Base-by-base conservation (phyloP, 2,888 invertebrate genomes). In the Orchestes rusci region DNA sequence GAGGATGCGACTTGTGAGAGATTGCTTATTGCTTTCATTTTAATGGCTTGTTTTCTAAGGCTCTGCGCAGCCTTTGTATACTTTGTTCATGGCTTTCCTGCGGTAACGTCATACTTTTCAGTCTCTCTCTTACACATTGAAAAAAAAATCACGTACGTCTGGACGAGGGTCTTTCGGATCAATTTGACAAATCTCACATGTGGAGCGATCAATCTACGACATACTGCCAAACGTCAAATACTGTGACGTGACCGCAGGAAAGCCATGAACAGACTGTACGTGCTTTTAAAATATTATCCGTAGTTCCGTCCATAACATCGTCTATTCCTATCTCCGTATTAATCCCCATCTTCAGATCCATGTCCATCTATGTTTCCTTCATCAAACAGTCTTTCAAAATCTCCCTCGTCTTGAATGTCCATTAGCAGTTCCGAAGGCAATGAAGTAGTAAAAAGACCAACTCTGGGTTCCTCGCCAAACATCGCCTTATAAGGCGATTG, bases 401-500 rank as follows among this genome's bases (percentile, higher is more conserved):
- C n/a, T n/a, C n/a, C n/a, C n/a, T n/a, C 51, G 39, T 39, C 40
- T 33, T 32, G 29, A 17, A 51, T 19, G 35, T 42, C 29, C 34
- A 39, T 38, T 28, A 51, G 32, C 5, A 50, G 40, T 19, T 54
- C 49, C 37, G 18, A 28, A 31, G 53, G 52, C 29, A 54, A 43
- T 29, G 31, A 39, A 7, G 50, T 40, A 31, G 48, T 42, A 23
- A 39, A 18, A 16, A 53, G 45, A 5, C 49, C 50, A 32, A 51
- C 44, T 50, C 32, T 50, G 7, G 51, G 44, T 33, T 41, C 43
- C 20, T 41, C 34, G 15, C 59, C 57, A 41, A 60, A 56, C 41
- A 57, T 50, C 27, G 59, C 60, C 52, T 58, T 47, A 45, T 61
- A 60, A 19, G 60, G 59, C 15, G 50, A 52, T 46, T 48, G 39